phyloP scores from a whole-genome alignment of 2,797 vertebrate genomes.

The Botia almorhae region DNA sequence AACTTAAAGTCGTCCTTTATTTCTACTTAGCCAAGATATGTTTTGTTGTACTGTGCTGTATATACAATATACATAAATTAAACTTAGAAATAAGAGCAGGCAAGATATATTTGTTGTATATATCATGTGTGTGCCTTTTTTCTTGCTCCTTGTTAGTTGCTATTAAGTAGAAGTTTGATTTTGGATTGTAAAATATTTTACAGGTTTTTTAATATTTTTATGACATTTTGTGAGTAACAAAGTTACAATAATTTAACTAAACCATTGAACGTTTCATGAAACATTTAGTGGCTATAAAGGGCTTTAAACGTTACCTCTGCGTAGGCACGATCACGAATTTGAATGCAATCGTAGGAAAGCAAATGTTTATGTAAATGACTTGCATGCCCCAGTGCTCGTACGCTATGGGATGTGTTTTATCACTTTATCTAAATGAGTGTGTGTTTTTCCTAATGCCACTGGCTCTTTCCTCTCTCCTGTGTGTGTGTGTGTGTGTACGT shows the following conservation, averaged over 20 bases:
- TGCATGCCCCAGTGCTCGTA: slow-evolving; percentile 16
- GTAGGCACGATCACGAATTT: slow-evolving; percentile 44
- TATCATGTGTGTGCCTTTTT: no score
- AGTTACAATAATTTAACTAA: background rate
- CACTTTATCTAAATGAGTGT: slow-evolving; percentile 66
- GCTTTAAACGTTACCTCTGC: slow-evolving; percentile 32
- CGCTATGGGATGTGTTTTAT: slow-evolving; percentile 55
- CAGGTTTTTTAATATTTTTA: background rate
- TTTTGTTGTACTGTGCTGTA: background rate
- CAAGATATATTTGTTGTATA: no score
- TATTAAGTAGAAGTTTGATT: no score
- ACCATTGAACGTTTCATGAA: background rate
- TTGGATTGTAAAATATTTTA: no score
- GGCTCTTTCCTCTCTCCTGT: slow-evolving; percentile 40
- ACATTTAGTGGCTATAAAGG: background rate
- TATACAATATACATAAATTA: no score
- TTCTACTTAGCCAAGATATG: background rate
- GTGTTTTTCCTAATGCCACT: slow-evolving; percentile 46
- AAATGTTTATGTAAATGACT: slow-evolving; percentile 58
- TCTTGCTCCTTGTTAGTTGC: no score
- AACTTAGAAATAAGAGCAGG: no score
- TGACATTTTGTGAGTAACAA: background rate
- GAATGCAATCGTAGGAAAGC: slow-evolving; percentile 25
- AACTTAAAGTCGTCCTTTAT: background rate
- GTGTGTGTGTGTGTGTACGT: background rate